These are phyloP conservation scores for Panulirus ornatus DNA, from an alignment of 1,140 invertebrate species.

Conservation along the genomic window DNA sequence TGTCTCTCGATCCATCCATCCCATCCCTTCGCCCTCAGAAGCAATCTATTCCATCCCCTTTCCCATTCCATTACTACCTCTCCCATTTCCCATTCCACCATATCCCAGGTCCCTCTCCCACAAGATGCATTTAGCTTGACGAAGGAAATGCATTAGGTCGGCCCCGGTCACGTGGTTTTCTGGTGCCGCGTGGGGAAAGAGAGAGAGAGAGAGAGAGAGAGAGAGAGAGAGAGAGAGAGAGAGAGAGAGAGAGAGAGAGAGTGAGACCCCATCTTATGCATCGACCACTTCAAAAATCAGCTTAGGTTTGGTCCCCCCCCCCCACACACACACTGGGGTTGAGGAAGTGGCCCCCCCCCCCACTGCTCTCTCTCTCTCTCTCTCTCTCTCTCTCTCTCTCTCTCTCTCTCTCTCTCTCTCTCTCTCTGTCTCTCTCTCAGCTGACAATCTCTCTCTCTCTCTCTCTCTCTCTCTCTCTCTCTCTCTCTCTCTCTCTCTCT, in stretches of 20 bases:
- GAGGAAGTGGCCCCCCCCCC: not conserved
- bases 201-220: not conserved
- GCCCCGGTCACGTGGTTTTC: not conserved
- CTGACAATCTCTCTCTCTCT: not conserved
- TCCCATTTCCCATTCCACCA: not conserved
- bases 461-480: not conserved
- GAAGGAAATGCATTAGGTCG: constrained; percentile 41
- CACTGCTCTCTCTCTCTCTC: not conserved
- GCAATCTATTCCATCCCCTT: not conserved
- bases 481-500: not conserved
- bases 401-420: not conserved
- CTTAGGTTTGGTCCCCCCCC: too few relatives aligned
- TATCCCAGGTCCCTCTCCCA: not conserved
- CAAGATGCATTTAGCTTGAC: constrained; percentile 45
- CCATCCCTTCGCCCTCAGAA: not conserved
- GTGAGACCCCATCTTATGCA: too few relatives aligned
- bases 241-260: not conserved
- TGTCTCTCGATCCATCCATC: too few relatives aligned
- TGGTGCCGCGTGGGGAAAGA: not conserved
- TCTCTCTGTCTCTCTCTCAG: not conserved
- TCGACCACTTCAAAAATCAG: too few relatives aligned
- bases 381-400: constrained; percentile 15
- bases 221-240: not conserved
- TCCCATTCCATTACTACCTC: not conserved
- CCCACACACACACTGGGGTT: not conserved